phyloP scores from a whole-genome alignment of 1,140 invertebrate species.

The Lethrus apterus region DNA sequence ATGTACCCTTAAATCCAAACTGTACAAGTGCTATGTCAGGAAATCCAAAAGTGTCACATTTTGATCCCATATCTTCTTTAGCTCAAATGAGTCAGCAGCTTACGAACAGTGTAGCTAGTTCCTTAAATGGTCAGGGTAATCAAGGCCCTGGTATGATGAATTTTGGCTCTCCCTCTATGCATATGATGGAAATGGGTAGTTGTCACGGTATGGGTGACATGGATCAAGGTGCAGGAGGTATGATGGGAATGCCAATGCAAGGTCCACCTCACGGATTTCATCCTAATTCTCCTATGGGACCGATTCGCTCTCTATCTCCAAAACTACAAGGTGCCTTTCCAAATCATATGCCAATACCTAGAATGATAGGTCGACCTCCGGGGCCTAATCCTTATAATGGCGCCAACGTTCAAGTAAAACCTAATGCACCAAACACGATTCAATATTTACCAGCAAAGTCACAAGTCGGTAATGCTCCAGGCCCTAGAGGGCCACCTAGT shows the following conservation, averaged over 20 bases:
- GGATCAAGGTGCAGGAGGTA: constrained; percentile 35
- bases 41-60: constrained; percentile 56
- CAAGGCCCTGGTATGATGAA: constrained; percentile 52
- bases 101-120: constrained; percentile 62
- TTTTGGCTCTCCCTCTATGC: constrained; percentile 51
- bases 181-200: constrained; percentile 44
- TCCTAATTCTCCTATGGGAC: constrained; percentile 41
- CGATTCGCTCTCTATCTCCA: constrained; percentile 41
- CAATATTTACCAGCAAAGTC: constrained; percentile 92
- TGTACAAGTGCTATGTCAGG: constrained; percentile 54
- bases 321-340: constrained; percentile 42
- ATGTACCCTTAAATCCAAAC: constrained; percentile 77
- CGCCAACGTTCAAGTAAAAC: constrained; percentile 87
- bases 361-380: constrained; percentile 49
- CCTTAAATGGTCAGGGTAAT: constrained; percentile 44
- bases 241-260: constrained; percentile 39
- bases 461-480: constrained; percentile 57
- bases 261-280: constrained; percentile 39
- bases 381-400: constrained; percentile 66
- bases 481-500: constrained; percentile 74
- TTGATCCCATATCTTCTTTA: constrained; percentile 88
- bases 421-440: constrained; percentile 94
- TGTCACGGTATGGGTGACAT: constrained; percentile 39
- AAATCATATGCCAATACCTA: constrained; percentile 40
- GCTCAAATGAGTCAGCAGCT: constrained; percentile 91